phyloP scores from a whole-genome alignment of 1,140 invertebrate genomes.

The Bombus breviceps region DNA sequence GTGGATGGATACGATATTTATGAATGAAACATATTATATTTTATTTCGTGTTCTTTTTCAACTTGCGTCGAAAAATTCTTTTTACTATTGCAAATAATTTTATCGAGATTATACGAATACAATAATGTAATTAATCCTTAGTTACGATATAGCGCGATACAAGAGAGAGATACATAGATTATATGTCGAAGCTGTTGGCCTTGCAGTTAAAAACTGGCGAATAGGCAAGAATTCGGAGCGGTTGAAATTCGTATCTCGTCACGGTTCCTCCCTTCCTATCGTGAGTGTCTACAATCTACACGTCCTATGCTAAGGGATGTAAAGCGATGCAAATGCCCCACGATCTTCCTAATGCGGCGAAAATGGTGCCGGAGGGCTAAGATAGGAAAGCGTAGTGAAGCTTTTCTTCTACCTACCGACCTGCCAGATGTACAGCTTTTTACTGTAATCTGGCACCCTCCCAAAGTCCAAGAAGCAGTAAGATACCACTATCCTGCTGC shows the following conservation, averaged over 20 bases:
- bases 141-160: neutral
- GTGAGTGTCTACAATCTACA: too few relatives aligned
- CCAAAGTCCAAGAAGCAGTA: conserved; percentile 93
- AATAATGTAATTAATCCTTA: too few relatives aligned
- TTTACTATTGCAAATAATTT: neutral
- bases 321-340: conserved; percentile 28
- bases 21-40: neutral
- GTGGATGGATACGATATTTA: neutral
- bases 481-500: conserved; percentile 91
- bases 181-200: too few relatives aligned
- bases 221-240: too few relatives aligned
- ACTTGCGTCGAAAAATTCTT: neutral
- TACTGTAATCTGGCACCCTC: conserved; percentile 74
- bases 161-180: neutral
- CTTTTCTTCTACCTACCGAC: conserved; percentile 84
- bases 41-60: neutral
- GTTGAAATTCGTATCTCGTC: too few relatives aligned
- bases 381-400: neutral
- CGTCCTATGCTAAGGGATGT: neutral
- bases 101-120: too few relatives aligned
- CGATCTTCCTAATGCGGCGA: conserved; percentile 27
- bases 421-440: conserved; percentile 95
- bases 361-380: conserved; percentile 2
- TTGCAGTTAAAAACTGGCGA: too few relatives aligned
- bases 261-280: too few relatives aligned